A percentile compares a stretch with the other conserved stretches of the same genome.
These are phyloP conservation scores for Tanytarsus gracilentus DNA, from an alignment of 2,888 invertebrate species.

Conservation along the genomic window DNA sequence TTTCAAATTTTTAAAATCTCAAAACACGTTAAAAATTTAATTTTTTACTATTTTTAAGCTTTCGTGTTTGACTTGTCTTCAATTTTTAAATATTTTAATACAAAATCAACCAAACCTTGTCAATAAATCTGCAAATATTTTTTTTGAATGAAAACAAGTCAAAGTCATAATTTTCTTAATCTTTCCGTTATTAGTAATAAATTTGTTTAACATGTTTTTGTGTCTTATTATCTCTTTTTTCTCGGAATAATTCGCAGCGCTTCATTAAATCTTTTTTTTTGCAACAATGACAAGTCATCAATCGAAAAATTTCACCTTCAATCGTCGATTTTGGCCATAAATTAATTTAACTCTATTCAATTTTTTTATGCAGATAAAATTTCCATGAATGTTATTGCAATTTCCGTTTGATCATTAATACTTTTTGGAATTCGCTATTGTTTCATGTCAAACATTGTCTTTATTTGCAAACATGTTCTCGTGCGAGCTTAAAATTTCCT, in stretches of 20 bases:
- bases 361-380: neutral
- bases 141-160: conserved; percentile 20
- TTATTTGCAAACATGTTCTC: neutral
- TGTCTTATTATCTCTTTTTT: neutral
- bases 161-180: conserved; percentile 20
- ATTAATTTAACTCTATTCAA: conserved; percentile 11
- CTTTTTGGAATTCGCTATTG: neutral
- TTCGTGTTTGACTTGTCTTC: no score
- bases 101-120: no score
- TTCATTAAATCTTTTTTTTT: conserved; percentile 17
- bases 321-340: conserved; percentile 5
- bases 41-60: no score
- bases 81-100: no score
- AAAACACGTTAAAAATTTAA: no score
- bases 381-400: conserved; percentile 4
- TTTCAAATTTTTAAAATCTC: no score
- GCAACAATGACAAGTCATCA: conserved; percentile 22
- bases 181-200: conserved; percentile 26
- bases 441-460: neutral
- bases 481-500: neutral
- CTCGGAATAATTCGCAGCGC: neutral
- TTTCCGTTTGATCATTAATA: conserved; percentile 20
- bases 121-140: no score
- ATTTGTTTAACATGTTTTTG: conserved; percentile 5
- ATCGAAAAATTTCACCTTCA: conserved; percentile 15